Evolutionary conservation across 2,888 invertebrate species (phyloP).

Genomic region (Melinaea marsaeus): DNA sequence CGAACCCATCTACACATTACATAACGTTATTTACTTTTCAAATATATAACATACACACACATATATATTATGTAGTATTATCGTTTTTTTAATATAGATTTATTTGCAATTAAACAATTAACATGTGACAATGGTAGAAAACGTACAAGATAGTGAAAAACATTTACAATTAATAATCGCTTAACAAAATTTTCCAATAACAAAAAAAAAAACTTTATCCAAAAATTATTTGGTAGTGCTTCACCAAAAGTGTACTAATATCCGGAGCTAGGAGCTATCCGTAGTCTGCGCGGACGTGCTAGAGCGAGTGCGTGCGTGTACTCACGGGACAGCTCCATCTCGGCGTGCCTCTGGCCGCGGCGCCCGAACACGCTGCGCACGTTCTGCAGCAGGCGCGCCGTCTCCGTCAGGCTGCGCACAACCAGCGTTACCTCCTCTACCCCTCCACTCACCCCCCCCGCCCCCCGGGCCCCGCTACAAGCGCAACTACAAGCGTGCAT

Average conservation of each 20-base stretch:
- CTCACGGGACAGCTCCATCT: slow-evolving; percentile 96
- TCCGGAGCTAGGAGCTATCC: not conserved
- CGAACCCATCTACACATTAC: slow-evolving; percentile 90
- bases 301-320: slow-evolving; percentile 59
- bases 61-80: too few relatives aligned
- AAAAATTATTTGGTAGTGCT: not conserved
- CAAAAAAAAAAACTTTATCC: not conserved
- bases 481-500: slow-evolving; percentile 19
- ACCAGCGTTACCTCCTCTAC: slow-evolving; percentile 35
- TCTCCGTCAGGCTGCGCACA: slow-evolving; percentile 94
- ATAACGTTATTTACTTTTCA: not conserved
- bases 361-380: slow-evolving; percentile 94
- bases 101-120: too few relatives aligned
- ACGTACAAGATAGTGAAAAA: not conserved
- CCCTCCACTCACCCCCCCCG: slow-evolving; percentile 32
- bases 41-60: not conserved
- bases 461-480: slow-evolving; percentile 11
- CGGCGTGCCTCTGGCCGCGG: slow-evolving; percentile 86
- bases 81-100: too few relatives aligned
- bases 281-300: not conserved
- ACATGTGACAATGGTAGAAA: not conserved
- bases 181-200: not conserved
- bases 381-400: slow-evolving; percentile 95
- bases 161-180: not conserved
- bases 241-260: slow-evolving; percentile 2